Conservation (phyloP, 1,140 invertebrate species). For the Tetraneura akinire region DNA sequence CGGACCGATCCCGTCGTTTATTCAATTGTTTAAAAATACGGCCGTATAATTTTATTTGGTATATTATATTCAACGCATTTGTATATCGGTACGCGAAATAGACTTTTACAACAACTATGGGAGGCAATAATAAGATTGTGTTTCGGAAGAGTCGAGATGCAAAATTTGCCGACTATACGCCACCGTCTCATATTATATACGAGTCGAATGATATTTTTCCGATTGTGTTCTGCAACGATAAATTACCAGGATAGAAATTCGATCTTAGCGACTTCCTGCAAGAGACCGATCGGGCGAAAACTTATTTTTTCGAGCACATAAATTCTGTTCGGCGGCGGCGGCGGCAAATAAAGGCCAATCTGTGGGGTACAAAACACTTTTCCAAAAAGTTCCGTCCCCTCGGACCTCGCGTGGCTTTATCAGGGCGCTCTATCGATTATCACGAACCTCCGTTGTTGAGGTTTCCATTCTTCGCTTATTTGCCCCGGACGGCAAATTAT, state of each 20-base stretch:
- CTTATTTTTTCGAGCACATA: constrained; percentile 39
- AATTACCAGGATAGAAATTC: constrained; percentile 28
- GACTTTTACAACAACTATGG: neutral
- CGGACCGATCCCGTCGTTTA: too few species aligned
- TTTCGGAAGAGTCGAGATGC: neutral
- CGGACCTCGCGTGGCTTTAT: constrained; percentile 10
- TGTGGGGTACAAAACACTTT: constrained; percentile 32
- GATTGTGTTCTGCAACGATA: neutral
- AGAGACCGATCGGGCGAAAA: constrained; percentile 7
- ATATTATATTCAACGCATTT: too few species aligned
- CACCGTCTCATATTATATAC: too few species aligned
- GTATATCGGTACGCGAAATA: neutral
- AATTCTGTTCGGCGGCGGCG: constrained; percentile 4
- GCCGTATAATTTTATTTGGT: too few species aligned
- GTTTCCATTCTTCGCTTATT: neutral
- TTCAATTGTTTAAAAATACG: too few species aligned
- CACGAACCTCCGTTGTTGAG: constrained; percentile 24
- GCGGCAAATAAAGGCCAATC: constrained; percentile 11
- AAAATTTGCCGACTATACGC: too few species aligned
- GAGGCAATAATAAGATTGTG: constrained; percentile 13
- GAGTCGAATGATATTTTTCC: neutral
- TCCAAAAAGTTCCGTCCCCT: constrained; percentile 13
- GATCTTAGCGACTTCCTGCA: neutral
- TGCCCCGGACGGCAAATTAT: constrained; percentile 24
- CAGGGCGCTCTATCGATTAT: constrained; percentile 22